Conservation (phyloP, 2,797 vertebrate genomes). For the Macropodus opercularis region DNA sequence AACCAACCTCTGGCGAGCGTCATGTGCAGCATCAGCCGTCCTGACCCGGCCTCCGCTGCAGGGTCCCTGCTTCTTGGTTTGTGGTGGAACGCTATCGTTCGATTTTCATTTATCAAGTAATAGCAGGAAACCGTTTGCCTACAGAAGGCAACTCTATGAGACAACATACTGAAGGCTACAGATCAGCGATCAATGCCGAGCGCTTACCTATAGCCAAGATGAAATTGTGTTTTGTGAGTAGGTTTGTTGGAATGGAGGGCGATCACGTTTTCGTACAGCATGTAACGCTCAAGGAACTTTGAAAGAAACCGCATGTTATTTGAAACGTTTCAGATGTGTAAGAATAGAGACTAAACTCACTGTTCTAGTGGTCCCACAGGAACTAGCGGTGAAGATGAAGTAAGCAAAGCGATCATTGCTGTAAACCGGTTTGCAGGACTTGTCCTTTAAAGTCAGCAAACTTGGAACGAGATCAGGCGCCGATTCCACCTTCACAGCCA, state of each 20-base stretch:
- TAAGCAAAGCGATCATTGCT: constrained; percentile 72
- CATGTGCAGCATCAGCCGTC: constrained; percentile 74
- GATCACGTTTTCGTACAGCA: constrained; percentile 84
- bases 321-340: background rate
- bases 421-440: constrained; percentile 74
- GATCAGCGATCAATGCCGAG: fast-evolving
- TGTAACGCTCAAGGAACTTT: constrained; percentile 75
- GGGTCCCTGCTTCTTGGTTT: constrained; percentile 42
- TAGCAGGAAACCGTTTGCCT: constrained; percentile 79
- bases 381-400: constrained; percentile 72
- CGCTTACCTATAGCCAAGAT: constrained; percentile 70
- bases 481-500: constrained; percentile 80
- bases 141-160: no score
- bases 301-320: no score
- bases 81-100: constrained; percentile 55
- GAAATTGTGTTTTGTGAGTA: constrained; percentile 5
- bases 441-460: constrained; percentile 79
- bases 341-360: constrained; percentile 38
- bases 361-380: constrained; percentile 80
- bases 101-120: constrained; percentile 68
- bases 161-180: no score
- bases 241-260: constrained; percentile 16
- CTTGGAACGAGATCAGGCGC: constrained; percentile 69
- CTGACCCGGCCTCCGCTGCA: constrained; percentile 66
- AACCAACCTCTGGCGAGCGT: constrained; percentile 70